Evolutionary conservation across 2,113 vertebrate species (phyloP).

Genomic region (Piprites chloris): DNA sequence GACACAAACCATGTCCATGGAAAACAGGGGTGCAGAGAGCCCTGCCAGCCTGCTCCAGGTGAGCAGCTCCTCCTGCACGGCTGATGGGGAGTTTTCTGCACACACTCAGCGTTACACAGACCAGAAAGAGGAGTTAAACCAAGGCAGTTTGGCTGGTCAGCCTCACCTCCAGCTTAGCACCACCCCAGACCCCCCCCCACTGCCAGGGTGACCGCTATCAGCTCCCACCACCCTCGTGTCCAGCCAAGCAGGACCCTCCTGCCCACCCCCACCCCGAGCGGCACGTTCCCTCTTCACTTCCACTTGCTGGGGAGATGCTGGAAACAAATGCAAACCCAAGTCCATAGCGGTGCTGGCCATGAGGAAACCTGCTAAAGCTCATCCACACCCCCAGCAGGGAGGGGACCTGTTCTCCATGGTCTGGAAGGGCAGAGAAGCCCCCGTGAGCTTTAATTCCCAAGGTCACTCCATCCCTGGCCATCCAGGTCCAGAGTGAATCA

Average conservation of each 20-base stretch:
- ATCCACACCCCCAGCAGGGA: accelerated
- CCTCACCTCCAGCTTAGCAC: not conserved
- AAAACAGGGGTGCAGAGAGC: not conserved
- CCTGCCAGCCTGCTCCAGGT: not conserved
- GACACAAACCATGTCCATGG: accelerated
- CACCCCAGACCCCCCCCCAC: accelerated
- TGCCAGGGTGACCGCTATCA: accelerated
- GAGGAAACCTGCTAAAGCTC: not conserved
- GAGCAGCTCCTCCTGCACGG: not conserved
- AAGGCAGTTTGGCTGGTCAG: not conserved
- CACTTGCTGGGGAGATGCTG: not conserved
- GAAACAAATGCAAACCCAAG: accelerated
- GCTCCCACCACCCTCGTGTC: not conserved
- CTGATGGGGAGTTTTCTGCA: accelerated
- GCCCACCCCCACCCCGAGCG: not conserved
- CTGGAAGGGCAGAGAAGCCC: not conserved
- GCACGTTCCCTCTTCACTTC: not conserved
- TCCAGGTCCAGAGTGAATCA: accelerated
- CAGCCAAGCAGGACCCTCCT: not conserved
- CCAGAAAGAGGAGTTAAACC: not conserved
- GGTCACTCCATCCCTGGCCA: not conserved
- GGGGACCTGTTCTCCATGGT: accelerated
- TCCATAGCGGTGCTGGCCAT: accelerated
- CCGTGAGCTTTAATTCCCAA: not conserved
- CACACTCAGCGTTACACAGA: accelerated